These are phyloP conservation scores for Pocillopora damicornis DNA, from an alignment of 64 coral and sea anemone species.

Conservation along the genomic window DNA sequence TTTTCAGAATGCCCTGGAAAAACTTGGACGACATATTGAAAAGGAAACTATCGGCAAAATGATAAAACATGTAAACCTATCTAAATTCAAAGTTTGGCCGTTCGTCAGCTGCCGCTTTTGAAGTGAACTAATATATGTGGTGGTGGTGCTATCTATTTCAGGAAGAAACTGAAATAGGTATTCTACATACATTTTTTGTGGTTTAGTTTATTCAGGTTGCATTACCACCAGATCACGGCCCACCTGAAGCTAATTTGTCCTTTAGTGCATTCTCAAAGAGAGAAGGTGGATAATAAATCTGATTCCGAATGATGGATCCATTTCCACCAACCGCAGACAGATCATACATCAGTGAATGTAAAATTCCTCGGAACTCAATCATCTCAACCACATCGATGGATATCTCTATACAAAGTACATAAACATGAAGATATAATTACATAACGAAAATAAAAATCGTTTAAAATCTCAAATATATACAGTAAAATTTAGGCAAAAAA, in stretches of 20 bases:
- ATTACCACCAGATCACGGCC: not conserved
- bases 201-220: not conserved
- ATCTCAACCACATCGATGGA: slow-evolving; percentile 37
- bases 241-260: slow-evolving; percentile 53
- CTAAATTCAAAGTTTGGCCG: too few species aligned
- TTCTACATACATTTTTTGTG: too few species aligned
- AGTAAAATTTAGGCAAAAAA: too few species aligned
- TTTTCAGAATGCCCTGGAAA: too few species aligned
- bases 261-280: slow-evolving; percentile 37
- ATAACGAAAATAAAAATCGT: not conserved
- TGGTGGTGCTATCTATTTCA: too few species aligned
- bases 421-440: not conserved
- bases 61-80: too few species aligned
- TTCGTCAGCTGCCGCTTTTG: too few species aligned
- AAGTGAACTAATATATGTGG: too few species aligned
- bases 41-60: too few species aligned
- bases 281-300: slow-evolving; percentile 49
- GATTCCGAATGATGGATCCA: not conserved
- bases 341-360: not conserved
- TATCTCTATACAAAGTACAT: slow-evolving; percentile 1
- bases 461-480: too few species aligned
- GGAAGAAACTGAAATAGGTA: too few species aligned
- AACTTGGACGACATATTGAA: too few species aligned
- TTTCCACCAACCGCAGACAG: not conserved
- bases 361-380: slow-evolving; percentile 44